Evolutionary conservation across 2,797 vertebrate genomes (phyloP), one percentile per base, ranked within the genome.

Genomic region (Onychomys arenicola): DNA sequence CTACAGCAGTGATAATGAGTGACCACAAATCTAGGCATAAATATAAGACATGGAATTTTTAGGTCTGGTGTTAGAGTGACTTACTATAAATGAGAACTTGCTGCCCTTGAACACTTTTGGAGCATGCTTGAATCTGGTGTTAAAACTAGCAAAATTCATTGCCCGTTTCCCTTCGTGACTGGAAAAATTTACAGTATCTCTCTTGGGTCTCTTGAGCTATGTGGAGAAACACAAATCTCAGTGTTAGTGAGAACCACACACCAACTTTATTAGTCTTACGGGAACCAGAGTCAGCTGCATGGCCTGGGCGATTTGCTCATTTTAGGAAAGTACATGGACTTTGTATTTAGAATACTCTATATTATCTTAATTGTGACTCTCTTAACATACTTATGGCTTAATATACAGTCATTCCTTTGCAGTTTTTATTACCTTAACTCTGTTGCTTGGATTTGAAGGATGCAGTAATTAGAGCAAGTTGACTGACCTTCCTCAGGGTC

Each of bases 91-190:
- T 88, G 91, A 95, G 89, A 49, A 19, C 86, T 86, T 55, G 34
- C 34, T 97, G 92, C 32, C 96, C 96, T 97, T 95, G 97, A 97
- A 73, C 83, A 61, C 80, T 3, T 94, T 78, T 52, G 46, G 25
- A 87, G 69, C 16, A 88, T 61, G 59, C 61, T 90, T 88, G 80
- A 87, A 83, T 96, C 94, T 94, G 91, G 84, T 93, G 84, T 96
- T 6, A 37, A 97, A 93, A 80, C 46, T 89, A 97, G 85, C 9
- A 83, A 27, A 49, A 98, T 96, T 63, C 97, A 97, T 94, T 49
- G 55, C 52, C 78, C 0, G 0, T 75, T 73, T 80, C 94, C 61
- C 90, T 97, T 95, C 93, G 78, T 52, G 10, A 95, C 96, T 6
- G 32, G 77, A 3, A 82, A 91, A 27, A 95, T 95, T 78, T 94